phyloP scores from a whole-genome alignment of 2,113 vertebrate species.

The Pollimyrus isidori region DNA sequence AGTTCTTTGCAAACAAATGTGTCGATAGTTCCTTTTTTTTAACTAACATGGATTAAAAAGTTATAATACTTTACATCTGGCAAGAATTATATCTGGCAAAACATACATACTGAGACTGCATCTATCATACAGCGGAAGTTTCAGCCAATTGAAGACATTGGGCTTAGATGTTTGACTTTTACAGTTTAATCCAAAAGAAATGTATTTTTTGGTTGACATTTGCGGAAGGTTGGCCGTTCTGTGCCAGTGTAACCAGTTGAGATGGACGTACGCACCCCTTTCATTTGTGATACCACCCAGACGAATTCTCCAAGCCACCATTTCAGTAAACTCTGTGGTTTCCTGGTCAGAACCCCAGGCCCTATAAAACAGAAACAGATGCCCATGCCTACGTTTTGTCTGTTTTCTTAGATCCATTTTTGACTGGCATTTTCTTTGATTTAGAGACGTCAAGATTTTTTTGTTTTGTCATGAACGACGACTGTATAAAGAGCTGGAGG shows the following conservation, averaged over 20 bases:
- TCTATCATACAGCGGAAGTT: not conserved
- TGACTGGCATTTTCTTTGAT: constrained; percentile 40
- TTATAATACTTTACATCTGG: not conserved
- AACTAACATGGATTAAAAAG: not conserved
- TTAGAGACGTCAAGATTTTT: constrained; percentile 7
- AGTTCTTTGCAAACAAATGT: not conserved
- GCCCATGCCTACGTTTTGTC: constrained; percentile 13
- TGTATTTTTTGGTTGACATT: constrained; percentile 9
- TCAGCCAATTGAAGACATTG: not conserved
- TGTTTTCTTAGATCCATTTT: constrained; percentile 13
- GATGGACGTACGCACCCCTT: not conserved
- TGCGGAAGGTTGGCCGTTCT: not conserved
- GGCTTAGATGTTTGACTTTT: not conserved
- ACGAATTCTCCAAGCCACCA: constrained; percentile 24
- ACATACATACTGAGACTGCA: not conserved
- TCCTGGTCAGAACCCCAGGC: constrained; percentile 19
- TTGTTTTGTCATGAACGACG: not conserved
- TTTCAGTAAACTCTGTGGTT: constrained; percentile 27
- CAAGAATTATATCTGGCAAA: constrained; percentile 5
- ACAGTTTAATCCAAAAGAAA: not conserved
- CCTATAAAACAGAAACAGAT: constrained; percentile 36
- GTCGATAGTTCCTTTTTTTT: not conserved
- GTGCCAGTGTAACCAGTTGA: constrained; percentile 13
- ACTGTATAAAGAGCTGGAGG: not conserved
- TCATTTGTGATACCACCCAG: constrained; percentile 22